Evolutionary conservation across 1,140 invertebrate species (phyloP), one percentile per base, ranked within the genome.

Genomic region (Pogonomyrmex californicus): DNA sequence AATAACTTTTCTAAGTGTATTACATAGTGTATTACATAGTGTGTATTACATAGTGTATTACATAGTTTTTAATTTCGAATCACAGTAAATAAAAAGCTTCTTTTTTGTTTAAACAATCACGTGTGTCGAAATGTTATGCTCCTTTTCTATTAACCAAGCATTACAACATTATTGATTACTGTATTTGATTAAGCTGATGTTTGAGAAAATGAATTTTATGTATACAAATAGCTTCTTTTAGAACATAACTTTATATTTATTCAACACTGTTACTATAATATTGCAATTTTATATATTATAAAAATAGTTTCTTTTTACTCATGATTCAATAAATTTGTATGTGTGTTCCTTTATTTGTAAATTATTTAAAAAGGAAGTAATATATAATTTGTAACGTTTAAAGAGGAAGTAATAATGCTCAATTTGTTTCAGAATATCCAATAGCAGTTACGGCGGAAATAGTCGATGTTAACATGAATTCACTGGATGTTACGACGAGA

Each of bases 391-490:
- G 23, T 23, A 23, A 23, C 23, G 7, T 58, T 85, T 77, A 1
- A 49, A 23, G 44, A 1, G 4, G 7, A 7, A 78, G n/a, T 79
- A 60, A 17, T 33, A 77, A 36, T 63, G 36, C 63, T 78, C 49
- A 86, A 30, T 87, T 65, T 47, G 12, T 77, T 92, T 71, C 88
- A 94, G 93, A 93, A 54, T 90, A 92, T 41, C 88, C 91, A 30
- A 58, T 78, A 33, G 88, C 79, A 76, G 92, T 88, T 49, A 92
- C 76, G 7, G 94, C 94, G 41, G 95, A 95, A 88, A 92, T 95
- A 87, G 91, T 93, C 83, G 90, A 91, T 36, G 66, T 88, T 63
- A 93, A 92, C 83, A 92, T 90, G 89, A 95, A 95, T 91, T 94
- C 93, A 54, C 87, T 95, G 83, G 94, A 95, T 78, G 92, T 90